These are phyloP conservation scores for Mythimna pallens DNA, from an alignment of 2,888 invertebrate species.

Conservation along the genomic window DNA sequence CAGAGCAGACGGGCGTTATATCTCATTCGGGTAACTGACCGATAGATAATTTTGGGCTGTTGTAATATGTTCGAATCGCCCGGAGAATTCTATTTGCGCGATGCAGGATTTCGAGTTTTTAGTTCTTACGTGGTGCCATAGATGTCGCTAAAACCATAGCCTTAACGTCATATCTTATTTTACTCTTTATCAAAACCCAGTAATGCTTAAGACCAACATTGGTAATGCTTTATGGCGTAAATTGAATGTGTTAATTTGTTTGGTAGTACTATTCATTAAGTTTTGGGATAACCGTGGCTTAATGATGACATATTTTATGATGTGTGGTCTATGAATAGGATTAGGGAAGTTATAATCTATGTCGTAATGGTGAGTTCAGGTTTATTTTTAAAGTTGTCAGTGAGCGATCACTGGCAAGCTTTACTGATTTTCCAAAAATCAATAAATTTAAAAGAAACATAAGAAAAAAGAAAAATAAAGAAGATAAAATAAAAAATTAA, in stretches of 20 bases:
- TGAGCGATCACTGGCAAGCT: too few relatives aligned
- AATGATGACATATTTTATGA: slow-evolving; percentile 13
- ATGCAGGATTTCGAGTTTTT: too few relatives aligned
- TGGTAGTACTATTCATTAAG: slow-evolving; percentile 12
- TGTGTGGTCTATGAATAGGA: slow-evolving; percentile 6
- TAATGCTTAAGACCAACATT: slow-evolving; percentile 21
- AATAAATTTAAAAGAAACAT: too few relatives aligned
- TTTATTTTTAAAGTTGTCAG: neutral
- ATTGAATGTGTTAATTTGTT: slow-evolving; percentile 34
- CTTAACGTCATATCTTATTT: slow-evolving; percentile 3
- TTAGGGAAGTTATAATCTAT: neutral
- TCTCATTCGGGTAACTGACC: too few relatives aligned
- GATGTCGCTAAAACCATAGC: neutral
- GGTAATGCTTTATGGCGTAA: slow-evolving; percentile 15
- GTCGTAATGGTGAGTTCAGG: slow-evolving; percentile 4
- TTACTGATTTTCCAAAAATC: too few relatives aligned
- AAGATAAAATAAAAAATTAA: too few relatives aligned
- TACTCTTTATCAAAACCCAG: neutral
- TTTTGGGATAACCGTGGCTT: slow-evolving; percentile 6
- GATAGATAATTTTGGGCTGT: too few relatives aligned
- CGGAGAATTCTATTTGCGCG: too few relatives aligned
- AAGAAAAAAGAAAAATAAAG: too few relatives aligned
- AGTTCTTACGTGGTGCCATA: too few relatives aligned
- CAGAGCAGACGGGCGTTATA: too few relatives aligned
- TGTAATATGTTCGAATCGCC: too few relatives aligned